Percentiles rank a stretch among this genome's conserved stretches.
These are phyloP conservation scores for Seladonia tumulorum DNA, from an alignment of 2,888 invertebrate genomes.

Conservation along the genomic window DNA sequence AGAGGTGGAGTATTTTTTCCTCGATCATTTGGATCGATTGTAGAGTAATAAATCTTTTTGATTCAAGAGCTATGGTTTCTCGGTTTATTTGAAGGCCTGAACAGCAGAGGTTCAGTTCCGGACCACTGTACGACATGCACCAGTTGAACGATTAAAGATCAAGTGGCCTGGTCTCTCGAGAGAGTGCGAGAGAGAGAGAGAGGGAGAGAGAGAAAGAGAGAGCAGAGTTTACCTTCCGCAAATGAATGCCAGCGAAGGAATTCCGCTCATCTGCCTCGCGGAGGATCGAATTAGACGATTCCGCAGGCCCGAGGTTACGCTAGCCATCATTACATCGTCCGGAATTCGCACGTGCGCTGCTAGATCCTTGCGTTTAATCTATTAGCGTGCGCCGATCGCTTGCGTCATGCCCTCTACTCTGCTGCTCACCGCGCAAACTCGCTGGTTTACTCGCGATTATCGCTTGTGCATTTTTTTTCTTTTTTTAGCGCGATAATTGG, in stretches of 20 bases:
- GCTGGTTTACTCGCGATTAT: background rate
- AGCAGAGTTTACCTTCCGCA: constrained; percentile 15
- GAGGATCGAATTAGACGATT: constrained; percentile 18
- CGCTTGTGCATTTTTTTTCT: background rate
- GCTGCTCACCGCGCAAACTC: background rate
- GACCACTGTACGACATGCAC: constrained; percentile 1
- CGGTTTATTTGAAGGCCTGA: background rate
- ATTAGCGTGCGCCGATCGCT: constrained; percentile 12
- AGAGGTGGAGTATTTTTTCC: too few relatives aligned
- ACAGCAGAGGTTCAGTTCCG: background rate
- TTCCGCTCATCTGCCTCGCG: constrained; percentile 17
- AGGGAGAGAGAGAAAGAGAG: background rate
- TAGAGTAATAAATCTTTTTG: too few relatives aligned
- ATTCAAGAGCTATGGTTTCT: background rate
- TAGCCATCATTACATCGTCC: constrained; percentile 3
- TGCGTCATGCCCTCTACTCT: constrained; percentile 23
- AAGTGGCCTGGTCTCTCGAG: background rate
- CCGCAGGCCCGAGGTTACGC: constrained; percentile 24
- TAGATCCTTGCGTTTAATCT: constrained; percentile 8
- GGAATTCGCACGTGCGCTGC: constrained; percentile 4
- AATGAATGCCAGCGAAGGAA: constrained; percentile 25
- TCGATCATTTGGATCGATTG: too few relatives aligned
- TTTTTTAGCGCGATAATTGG: background rate
- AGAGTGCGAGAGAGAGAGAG: background rate
- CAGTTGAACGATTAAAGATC: constrained; percentile 24